Base-by-base conservation (phyloP, 2,888 invertebrate species). In the Hypena proboscidalis region DNA sequence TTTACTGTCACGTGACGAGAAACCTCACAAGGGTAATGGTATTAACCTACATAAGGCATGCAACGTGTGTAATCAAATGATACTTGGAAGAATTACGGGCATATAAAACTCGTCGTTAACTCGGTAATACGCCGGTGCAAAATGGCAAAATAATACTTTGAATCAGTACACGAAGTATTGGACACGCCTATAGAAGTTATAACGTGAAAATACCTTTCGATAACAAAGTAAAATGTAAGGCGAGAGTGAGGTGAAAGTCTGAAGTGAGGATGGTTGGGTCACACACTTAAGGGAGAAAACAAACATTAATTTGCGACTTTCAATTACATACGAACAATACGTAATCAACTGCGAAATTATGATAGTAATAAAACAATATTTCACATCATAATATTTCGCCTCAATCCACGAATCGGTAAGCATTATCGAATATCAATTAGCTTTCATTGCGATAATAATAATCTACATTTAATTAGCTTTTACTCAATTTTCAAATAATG, bases 191-290 rank as follows among this genome's bases (percentile, higher is more conserved):
- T 22, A 39, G 40, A 43, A 40, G 36, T 43, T 50, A 56, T 41
- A 58, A 56, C 38, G 48, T 61, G 55, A 38, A 52, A 52, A 56
- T 47, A 40, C 30, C 56, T 42, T 58, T 52, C 37, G 50, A 47
- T 53, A 62, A 51, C 34, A 46, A 44, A 62, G 49, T 32, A 46
- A 44, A 58, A 49, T 32, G 56, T 52, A 49, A 62, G 52, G 31
- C 35, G 44, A 43, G 41, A 46, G 33, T 45, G 25, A 55, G 49
- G 47, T 62, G 59, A 59, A 61, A 59, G 60, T 62, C 46, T 8
- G 32, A 36, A 45, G 15, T 8, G 42, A 40, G 52, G 46, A 62
- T 49, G 26, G 30, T 1, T 4, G 34, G 34, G 39, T 59, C 41
- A 11, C 39, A 33, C 29, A 40, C 34, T 20, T 20, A 19, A 43